These are phyloP conservation scores for Zootermopsis nevadensis DNA, from an alignment of 2,888 invertebrate species.

Conservation along the genomic window DNA sequence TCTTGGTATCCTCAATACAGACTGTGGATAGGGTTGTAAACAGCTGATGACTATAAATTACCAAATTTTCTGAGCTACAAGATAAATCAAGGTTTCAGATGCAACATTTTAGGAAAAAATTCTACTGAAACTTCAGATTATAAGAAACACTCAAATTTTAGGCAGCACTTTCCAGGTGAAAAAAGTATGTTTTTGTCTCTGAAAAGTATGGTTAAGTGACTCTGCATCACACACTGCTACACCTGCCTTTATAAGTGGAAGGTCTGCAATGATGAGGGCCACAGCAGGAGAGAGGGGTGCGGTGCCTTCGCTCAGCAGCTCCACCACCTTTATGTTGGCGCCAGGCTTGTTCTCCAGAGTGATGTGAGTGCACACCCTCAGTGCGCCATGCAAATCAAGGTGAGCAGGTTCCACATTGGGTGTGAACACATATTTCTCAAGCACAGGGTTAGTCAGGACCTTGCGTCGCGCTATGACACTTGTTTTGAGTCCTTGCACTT, in stretches of 20 bases:
- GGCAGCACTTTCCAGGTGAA: too few relatives aligned
- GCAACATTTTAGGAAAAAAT: too few relatives aligned
- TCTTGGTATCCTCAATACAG: too few relatives aligned
- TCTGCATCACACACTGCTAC: not conserved
- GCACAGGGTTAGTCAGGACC: constrained; percentile 77
- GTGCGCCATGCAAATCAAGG: constrained; percentile 64
- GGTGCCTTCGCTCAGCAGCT: constrained; percentile 66
- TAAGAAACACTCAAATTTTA: too few relatives aligned
- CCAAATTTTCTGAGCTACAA: too few relatives aligned
- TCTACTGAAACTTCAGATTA: too few relatives aligned
- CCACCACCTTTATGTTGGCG: constrained; percentile 71
- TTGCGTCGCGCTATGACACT: constrained; percentile 77
- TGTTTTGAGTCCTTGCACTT: constrained; percentile 80
- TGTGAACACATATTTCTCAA: constrained; percentile 81
- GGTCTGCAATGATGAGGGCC: constrained; percentile 61
- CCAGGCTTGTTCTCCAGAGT: constrained; percentile 77
- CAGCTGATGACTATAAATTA: too few relatives aligned
- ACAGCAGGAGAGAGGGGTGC: constrained; percentile 54
- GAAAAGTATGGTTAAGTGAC: not conserved
- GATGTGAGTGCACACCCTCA: constrained; percentile 75
- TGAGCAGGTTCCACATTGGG: constrained; percentile 66
- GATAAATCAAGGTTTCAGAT: too few relatives aligned
- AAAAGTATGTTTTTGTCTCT: too few relatives aligned
- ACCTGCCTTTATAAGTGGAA: constrained; percentile 58
- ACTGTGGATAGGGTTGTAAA: too few relatives aligned